Evolutionary conservation across 2,113 vertebrate genomes (phyloP).

Genomic region (Mola mola): DNA sequence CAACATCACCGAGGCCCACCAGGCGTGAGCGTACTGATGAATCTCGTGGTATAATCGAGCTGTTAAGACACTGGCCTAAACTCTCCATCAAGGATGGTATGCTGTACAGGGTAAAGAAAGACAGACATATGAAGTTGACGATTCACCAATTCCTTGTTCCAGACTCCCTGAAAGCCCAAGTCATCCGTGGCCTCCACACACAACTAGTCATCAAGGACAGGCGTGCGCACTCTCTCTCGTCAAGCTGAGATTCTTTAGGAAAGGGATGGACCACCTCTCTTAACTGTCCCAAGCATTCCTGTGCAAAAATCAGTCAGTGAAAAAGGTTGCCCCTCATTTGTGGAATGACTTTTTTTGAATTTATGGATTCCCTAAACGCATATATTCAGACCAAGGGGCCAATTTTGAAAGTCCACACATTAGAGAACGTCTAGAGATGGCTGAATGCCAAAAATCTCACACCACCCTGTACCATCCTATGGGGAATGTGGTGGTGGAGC

Average conservation of each 20-base stretch:
- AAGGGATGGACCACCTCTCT: background rate
- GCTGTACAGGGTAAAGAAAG: no score
- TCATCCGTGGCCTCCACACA: background rate
- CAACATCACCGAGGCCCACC: slow-evolving; percentile 3
- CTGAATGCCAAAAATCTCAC: background rate
- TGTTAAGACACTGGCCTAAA: background rate
- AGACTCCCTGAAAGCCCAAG: background rate
- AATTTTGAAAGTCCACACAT: background rate
- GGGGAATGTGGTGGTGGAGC: background rate
- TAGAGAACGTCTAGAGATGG: background rate
- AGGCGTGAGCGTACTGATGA: slow-evolving; percentile 5
- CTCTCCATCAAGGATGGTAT: background rate
- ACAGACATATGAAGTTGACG: no score
- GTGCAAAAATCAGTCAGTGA: background rate
- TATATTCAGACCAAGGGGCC: background rate
- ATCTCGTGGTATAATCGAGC: background rate
- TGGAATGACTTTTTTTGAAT: background rate
- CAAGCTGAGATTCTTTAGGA: background rate
- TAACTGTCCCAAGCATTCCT: background rate
- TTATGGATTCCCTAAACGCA: background rate
- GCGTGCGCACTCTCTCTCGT: background rate
- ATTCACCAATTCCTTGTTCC: no score
- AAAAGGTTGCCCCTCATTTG: background rate
- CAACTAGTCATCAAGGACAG: background rate
- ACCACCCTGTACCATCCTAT: slow-evolving; percentile 6